Evolutionary conservation across 2,888 invertebrate species (phyloP), one percentile per base, ranked within the genome.

Genomic region (Caenorhabditis imperialis): DNA sequence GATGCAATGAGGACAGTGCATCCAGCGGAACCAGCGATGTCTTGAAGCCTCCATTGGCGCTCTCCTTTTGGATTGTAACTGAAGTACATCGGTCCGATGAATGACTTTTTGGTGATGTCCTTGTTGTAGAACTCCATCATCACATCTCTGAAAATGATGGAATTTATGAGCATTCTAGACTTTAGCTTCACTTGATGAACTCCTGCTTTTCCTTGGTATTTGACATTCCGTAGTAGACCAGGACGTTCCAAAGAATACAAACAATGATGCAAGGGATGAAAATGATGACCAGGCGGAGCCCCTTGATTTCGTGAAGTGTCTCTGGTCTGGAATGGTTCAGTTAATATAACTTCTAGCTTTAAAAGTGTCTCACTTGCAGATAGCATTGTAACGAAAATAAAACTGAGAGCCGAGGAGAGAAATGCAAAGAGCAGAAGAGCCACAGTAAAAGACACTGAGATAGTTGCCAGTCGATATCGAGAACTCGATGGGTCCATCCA

Each of bases 81-180:
- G 65, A 33, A 65, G 35, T 65, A 65, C 65, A 65, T 65, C 1
- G 57, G 55, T 2, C 55, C 55, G 14, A 65, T 65, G n/a, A 65
- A 65, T 2, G 55, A 22, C 0, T 55, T 55, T 55, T 40, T 55
- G n/a, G 65, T 65, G 1, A 55, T 55, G 27, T 65, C 65, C 18
- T 65, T 55, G 16, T 57, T n/a, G 55, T 65, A 65, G 14, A 30
- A 38, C n/a, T 30, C 33, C 33, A 40, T 22, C 6, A 65, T 42
- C 23, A 55, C 65, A 18, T 65, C 55, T 20, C 65, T 65, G 3
- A 20, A 25, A 37, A 51, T 16, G 1, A 12, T 14, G 3, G 6
- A 18, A 8, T 35, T n/a, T 22, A 16, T 16, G 33, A 18, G 2
- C 8, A 37, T 10, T 22, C 33, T 5, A 14, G 2, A 8, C n/a